Base-by-base conservation (phyloP, 2,888 invertebrate genomes). In the Drosophila picticornis region DNA sequence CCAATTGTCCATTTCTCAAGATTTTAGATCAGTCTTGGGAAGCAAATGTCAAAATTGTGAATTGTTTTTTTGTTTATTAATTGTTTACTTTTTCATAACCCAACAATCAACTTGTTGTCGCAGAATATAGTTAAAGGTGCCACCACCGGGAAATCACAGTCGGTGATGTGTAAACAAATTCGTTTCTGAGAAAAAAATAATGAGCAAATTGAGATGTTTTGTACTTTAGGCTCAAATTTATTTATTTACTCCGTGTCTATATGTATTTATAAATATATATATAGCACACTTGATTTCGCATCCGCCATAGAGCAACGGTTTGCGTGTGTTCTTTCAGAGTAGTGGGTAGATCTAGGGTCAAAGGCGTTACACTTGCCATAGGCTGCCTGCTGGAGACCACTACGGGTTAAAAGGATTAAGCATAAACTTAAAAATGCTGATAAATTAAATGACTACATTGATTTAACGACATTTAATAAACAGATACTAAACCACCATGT, bases 381-480 rank as follows among this genome's bases (percentile, higher is more conserved):
- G 16, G 9, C 25, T 13, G 25, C 16, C 25, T 16, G 48, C 27
- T 9, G 9, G 2, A 27, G 9, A 19, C 10, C 27, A 29, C 50
- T n/a, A n/a, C n/a, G n/a, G n/a, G n/a, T n/a, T n/a, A n/a, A n/a
- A n/a, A n/a, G 4, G 13, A 46, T 22, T 16, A 16, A 13, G 25
- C 36, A 25, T 22, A 9, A 19, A 2, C 11, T 13, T n/a, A 11
- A 13, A 51, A n/a, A 19, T 50, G 11, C 22, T 40, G 4, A 50
- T 27, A 1, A 0, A 1, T n/a, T 13, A 19, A 6, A 27, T 16
- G 2, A 19, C 4, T 22, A 13, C 31, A 1, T 48, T 25, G 4
- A 29, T 71, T 82, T 70, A 58, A 90, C 88, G 65, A 76, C 78
- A 55, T 61, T 86, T 88, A 6, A 83, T 46, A 11, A 59, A 83